Evolutionary conservation across 2,888 invertebrate species (phyloP).

Genomic region (Choristoneura rosaceana): DNA sequence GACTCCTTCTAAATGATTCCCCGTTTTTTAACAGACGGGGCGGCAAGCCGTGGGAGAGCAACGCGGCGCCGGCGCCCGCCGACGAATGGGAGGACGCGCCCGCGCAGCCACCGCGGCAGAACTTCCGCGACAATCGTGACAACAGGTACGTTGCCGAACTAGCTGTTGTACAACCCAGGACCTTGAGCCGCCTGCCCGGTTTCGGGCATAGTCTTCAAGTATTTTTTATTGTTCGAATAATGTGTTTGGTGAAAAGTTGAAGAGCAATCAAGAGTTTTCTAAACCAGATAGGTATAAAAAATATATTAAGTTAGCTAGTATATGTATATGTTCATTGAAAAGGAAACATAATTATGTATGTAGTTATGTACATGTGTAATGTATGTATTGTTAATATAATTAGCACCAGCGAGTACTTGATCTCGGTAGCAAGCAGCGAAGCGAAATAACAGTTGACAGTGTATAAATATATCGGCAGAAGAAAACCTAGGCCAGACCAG

Average conservation of each 20-base stretch:
- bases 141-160: slow-evolving; percentile 48
- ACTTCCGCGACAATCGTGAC: slow-evolving; percentile 46
- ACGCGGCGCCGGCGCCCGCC: slow-evolving; percentile 45
- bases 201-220: too few species aligned
- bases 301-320: too few species aligned
- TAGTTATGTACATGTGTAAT: background rate
- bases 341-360: background rate
- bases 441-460: background rate
- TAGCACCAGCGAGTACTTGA: background rate
- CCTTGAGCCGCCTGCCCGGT: too few species aligned
- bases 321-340: too few species aligned
- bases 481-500: slow-evolving; percentile 74
- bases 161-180: background rate
- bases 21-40: slow-evolving; percentile 56
- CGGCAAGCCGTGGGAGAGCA: slow-evolving; percentile 67
- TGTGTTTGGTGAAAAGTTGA: too few species aligned
- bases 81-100: slow-evolving; percentile 63
- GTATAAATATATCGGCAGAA: slow-evolving; percentile 70
- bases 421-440: background rate
- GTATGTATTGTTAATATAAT: background rate
- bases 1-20: background rate
- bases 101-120: slow-evolving; percentile 25
- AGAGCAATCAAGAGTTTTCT: too few species aligned
- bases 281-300: too few species aligned
- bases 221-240: too few species aligned